Evolutionary conservation across 2,797 vertebrate species (phyloP), one percentile per base, ranked within the genome.

Genomic region (Propithecus perrieri): DNA sequence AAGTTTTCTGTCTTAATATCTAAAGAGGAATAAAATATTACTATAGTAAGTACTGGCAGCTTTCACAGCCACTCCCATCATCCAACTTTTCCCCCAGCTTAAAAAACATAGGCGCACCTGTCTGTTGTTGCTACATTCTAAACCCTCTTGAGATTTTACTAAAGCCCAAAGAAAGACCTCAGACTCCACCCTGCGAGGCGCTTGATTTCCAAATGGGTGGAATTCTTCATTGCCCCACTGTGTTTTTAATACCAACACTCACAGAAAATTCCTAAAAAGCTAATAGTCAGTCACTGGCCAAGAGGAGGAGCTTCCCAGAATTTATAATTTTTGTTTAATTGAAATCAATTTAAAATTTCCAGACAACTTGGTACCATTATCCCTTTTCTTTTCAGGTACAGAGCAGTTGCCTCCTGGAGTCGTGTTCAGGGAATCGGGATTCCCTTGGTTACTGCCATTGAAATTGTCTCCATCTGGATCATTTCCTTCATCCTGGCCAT

Each of bases 321-420:
- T 87, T 94, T 88, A 46, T 50, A 61, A 80, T 59, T 79, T 91
- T n/a, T 86, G 4, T 80, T 96, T 38, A 69, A 78, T 17, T 69
- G 26, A 96, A 96, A 95, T 84, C 33, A 67, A 65, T 50, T 92
- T 74, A 75, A 85, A 93, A 57, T 67, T 53, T 89, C 61, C 38
- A 81, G 83, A 91, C 30, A 30, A n/a, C 55, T 79, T 84, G 30
- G 20, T 75, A 74, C 50, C 35, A 24, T 26, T 22, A 2, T 28
- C 18, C 15, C 4, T 2, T 57, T 35, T 65, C 78, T 61, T 63
- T 50, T 95, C 98, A 99, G 99, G 98, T 99, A 99, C 96, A 98
- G 99, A 96, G 99, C 99, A 13, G 99, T 99, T 91, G 99, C 99
- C 0, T 99, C 99, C 10, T 99, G 99, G 99, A 99, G 99, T 97